These are phyloP conservation scores for Spheniscus mendiculus DNA, from an alignment of 2,113 vertebrate genomes.

Conservation along the genomic window DNA sequence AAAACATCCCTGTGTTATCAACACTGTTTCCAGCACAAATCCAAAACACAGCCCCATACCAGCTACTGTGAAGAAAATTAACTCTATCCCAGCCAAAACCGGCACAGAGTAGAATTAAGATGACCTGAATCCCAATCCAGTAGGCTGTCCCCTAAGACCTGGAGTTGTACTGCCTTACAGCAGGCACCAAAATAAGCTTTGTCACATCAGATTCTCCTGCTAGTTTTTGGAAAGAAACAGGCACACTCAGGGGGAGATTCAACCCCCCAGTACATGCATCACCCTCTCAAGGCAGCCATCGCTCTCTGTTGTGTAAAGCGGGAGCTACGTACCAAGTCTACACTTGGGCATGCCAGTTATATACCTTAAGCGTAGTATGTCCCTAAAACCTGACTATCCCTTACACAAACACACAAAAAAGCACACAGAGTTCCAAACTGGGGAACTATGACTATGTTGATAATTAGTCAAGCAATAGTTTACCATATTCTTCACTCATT, in stretches of 20 bases:
- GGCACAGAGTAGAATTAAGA: background rate
- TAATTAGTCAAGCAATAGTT: background rate
- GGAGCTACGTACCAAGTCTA: background rate
- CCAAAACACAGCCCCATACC: background rate
- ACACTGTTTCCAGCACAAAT: background rate
- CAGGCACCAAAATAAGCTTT: background rate
- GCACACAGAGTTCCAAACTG: background rate
- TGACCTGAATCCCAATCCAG: background rate
- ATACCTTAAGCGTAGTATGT: background rate
- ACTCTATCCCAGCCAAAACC: background rate
- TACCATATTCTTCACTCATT: background rate
- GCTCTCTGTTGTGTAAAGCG: background rate
- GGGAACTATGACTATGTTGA: background rate
- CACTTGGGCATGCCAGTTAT: background rate
- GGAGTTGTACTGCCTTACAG: background rate
- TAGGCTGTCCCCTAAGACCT: background rate
- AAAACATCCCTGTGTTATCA: slow-evolving; percentile 18
- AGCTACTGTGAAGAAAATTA: background rate
- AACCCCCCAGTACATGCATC: background rate
- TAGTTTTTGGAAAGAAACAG: background rate
- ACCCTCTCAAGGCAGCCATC: background rate
- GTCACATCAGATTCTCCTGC: background rate
- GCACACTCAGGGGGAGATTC: background rate
- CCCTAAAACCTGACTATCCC: background rate
- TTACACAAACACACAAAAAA: background rate